phyloP scores from a whole-genome alignment of 2,888 invertebrate genomes.

The Gibbula magus region DNA sequence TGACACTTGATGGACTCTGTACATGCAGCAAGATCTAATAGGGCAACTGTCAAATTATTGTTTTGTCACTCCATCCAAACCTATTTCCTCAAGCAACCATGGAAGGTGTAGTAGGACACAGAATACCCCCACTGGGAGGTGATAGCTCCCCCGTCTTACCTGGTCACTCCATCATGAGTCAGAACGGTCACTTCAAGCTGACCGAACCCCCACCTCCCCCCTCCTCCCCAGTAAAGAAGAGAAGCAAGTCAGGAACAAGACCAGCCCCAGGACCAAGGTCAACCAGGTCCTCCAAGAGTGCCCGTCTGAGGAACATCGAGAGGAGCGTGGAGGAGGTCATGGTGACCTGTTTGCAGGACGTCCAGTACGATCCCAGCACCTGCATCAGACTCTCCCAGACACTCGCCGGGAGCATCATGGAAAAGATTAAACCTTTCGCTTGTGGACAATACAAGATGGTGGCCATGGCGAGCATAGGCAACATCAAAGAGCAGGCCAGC shows the following conservation, averaged over 20 bases:
- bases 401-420: constrained; percentile 61
- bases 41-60: too few relatives aligned
- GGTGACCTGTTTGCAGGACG: constrained; percentile 48
- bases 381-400: constrained; percentile 63
- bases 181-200: constrained; percentile 2
- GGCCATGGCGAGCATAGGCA: constrained; percentile 69
- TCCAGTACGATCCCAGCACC: constrained; percentile 54
- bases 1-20: too few relatives aligned
- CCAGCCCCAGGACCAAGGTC: too few relatives aligned
- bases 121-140: neutral
- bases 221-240: neutral
- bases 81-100: neutral
- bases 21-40: too few relatives aligned
- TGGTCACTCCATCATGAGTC: neutral
- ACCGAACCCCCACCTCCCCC: neutral
- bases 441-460: constrained; percentile 67
- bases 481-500: constrained; percentile 63
- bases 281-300: neutral
- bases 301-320: neutral
- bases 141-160: neutral
- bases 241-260: neutral
- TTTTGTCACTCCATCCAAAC: too few relatives aligned
- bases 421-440: constrained; percentile 51
- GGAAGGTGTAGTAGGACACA: neutral
- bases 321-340: constrained; percentile 31